Evolutionary conservation across 2,888 invertebrate species (phyloP), one percentile per base, ranked within the genome.

Genomic region (Oithona nana): DNA sequence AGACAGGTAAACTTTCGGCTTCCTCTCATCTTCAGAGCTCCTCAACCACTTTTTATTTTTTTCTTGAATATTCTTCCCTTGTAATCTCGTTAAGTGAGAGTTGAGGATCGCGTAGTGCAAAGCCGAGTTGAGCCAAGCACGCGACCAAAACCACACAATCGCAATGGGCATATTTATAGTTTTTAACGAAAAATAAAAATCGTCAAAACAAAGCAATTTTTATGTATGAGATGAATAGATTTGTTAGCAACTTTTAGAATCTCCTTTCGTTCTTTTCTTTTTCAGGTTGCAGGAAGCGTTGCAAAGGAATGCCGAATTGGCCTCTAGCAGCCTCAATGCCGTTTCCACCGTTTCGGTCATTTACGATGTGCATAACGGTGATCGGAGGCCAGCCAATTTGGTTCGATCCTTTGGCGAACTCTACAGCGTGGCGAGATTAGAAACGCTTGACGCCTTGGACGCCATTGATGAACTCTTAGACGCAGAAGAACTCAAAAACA

Each of bases 401-500:
- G 81, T 90, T 64, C 82, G 84, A 62, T 49, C 24, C 24, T 94
- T 89, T 75, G 84, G 84, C 39, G 81, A 83, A 65, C 80, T 94
- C 64, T 94, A 93, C 76, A 80, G 84, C 60, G 83, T 86, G 68
- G 86, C 85, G 39, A 80, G 92, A 63, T 82, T 86, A 64, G 86
- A 89, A 69, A 84, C 88, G 0, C 75, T 93, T 68, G 88, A 92
- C 68, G 86, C 89, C 13, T 76, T 95, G 65, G 84, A 88, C 68
- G 79, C 81, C 31, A 76, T 95, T 64, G 82, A 83, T 11, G 85
- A 86, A 66, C 79, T 95, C 63, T 79, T 81, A 63, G 84, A 87
- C 67, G 86, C 87, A 16, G 84, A 86, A 64, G 88, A 89, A 70
- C 80, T 95, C 67, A 94, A 95, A 76, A 83, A 85, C 69, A 95